Evolutionary conservation across 2,797 vertebrate genomes (phyloP).

Genomic region (Hipposideros larvatus): DNA sequence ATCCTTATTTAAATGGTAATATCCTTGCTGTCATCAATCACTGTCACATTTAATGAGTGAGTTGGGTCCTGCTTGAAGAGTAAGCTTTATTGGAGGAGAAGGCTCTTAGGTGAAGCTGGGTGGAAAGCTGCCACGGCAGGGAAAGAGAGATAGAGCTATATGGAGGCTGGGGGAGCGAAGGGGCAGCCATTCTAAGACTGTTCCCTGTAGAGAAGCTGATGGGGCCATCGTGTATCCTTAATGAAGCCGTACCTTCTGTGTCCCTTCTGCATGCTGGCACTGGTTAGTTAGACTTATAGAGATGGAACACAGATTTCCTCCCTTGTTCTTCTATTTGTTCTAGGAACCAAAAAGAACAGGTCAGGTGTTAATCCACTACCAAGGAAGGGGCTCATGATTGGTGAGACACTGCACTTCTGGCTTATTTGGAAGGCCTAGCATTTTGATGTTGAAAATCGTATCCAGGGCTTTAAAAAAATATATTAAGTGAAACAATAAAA

Average conservation of each 20-base stretch:
- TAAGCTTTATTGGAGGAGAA: neutral
- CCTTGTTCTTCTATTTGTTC: constrained; percentile 5
- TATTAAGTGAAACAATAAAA: constrained; percentile 49
- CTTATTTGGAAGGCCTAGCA: constrained; percentile 28
- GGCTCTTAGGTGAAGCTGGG: neutral
- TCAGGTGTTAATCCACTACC: constrained; percentile 6
- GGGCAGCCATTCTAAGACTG: neutral
- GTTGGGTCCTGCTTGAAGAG: constrained; percentile 33
- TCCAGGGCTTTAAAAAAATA: constrained; percentile 32
- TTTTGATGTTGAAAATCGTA: constrained; percentile 58
- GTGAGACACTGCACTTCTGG: neutral
- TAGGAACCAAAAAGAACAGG: neutral
- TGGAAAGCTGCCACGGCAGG: neutral
- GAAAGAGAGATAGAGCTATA: too few species aligned
- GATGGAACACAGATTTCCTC: neutral
- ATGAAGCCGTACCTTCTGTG: neutral
- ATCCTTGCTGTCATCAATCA: constrained; percentile 38
- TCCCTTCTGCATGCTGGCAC: neutral
- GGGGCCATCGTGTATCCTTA: neutral
- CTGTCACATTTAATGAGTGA: neutral
- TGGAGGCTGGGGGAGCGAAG: neutral
- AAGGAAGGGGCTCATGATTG: neutral
- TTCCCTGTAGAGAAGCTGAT: neutral
- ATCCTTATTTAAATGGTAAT: constrained; percentile 61
- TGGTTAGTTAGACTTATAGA: neutral